These are phyloP conservation scores for Porites rus DNA, from an alignment of 92 coral and sea anemone species.

Conservation along the genomic window DNA sequence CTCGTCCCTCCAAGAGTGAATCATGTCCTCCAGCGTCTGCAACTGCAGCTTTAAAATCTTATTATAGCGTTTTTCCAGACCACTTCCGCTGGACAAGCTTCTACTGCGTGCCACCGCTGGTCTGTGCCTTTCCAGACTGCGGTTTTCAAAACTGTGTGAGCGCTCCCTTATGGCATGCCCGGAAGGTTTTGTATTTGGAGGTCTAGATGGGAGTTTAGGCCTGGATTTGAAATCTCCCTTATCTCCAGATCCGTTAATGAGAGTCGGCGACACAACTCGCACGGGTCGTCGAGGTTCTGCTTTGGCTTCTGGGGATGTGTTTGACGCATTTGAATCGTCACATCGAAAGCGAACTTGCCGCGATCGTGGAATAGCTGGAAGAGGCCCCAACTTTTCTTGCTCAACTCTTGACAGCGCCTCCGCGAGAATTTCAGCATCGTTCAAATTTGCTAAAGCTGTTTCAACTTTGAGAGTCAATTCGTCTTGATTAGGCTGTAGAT, in stretches of 20 bases:
- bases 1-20: constrained; percentile 59
- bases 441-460: constrained; percentile 83
- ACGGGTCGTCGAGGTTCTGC: constrained; percentile 75
- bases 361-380: constrained; percentile 83
- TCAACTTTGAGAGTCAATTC: constrained; percentile 82
- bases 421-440: constrained; percentile 88
- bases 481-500: constrained; percentile 81
- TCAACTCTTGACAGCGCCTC: constrained; percentile 91
- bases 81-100: constrained; percentile 62
- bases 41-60: constrained; percentile 76
- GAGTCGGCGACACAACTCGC: constrained; percentile 81
- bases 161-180: constrained; percentile 43
- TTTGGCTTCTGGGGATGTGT: constrained; percentile 11
- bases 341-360: constrained; percentile 84
- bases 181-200: constrained; percentile 69
- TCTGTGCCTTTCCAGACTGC: constrained; percentile 4
- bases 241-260: constrained; percentile 57
- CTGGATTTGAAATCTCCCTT: constrained; percentile 40
- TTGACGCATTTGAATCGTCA: constrained; percentile 42
- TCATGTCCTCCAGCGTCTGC: constrained; percentile 83
- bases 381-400: constrained; percentile 88
- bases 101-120: constrained; percentile 45
- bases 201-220: constrained; percentile 78
- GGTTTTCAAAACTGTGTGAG: constrained; percentile 71
- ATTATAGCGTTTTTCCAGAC: constrained; percentile 75